These are phyloP conservation scores for Cydia strobilella DNA, from an alignment of 1,140 invertebrate genomes.

Conservation along the genomic window DNA sequence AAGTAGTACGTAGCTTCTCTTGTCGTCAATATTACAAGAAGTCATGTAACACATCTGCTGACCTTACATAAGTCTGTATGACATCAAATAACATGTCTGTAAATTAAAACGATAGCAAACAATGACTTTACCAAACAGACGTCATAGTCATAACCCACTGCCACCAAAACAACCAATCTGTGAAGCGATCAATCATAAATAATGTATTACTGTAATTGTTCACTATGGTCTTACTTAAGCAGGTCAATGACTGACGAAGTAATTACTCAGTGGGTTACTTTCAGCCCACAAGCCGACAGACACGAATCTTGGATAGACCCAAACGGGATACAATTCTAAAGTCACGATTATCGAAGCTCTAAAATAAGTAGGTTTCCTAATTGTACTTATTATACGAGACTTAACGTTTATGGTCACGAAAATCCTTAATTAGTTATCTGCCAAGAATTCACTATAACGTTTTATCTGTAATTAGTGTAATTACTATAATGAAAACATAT, in stretches of 20 bases:
- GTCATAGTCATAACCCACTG: neutral
- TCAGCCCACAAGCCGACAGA: neutral
- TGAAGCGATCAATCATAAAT: neutral
- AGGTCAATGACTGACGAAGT: conserved; percentile 14
- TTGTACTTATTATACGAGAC: neutral
- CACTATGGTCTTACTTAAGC: neutral
- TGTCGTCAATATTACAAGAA: too few species aligned
- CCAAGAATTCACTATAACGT: too few species aligned
- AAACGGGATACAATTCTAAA: neutral
- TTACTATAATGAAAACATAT: too few species aligned
- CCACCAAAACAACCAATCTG: neutral
- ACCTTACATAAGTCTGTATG: neutral
- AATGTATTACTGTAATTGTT: conserved; percentile 5
- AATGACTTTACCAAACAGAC: neutral
- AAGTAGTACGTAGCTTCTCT: too few species aligned
- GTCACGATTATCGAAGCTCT: neutral
- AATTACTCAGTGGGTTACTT: neutral
- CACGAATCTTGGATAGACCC: neutral
- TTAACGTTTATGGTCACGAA: neutral
- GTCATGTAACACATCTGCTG: neutral
- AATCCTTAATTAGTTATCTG: neutral
- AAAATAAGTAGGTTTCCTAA: neutral
- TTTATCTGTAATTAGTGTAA: too few species aligned
- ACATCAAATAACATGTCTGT: neutral
- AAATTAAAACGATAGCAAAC: neutral